Conservation (phyloP, 1,140 invertebrate species). For the Coenobita brevimanus region DNA sequence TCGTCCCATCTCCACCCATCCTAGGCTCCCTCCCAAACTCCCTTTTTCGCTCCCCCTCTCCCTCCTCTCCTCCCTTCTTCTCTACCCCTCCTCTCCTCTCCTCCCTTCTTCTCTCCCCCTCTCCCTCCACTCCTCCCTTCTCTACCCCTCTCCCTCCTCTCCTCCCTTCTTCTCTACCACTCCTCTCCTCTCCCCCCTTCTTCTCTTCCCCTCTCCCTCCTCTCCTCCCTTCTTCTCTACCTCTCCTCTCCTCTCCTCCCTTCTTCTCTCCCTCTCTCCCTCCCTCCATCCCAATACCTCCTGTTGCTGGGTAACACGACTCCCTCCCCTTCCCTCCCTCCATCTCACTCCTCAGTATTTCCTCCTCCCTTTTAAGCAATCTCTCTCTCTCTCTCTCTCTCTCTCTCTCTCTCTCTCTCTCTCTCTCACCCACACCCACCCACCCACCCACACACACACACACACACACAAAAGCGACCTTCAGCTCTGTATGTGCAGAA, state of each 20-base stretch:
- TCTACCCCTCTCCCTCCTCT: too few species aligned
- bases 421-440: neutral
- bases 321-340: neutral
- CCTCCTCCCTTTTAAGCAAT: neutral
- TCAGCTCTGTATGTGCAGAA: too few species aligned
- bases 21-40: too few species aligned
- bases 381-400: too few species aligned
- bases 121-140: too few species aligned
- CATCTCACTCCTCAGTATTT: neutral
- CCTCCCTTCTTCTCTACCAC: neutral
- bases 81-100: neutral
- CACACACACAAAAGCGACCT: too few species aligned
- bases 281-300: neutral
- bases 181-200: neutral
- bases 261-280: neutral
- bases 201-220: neutral
- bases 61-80: neutral
- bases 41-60: too few species aligned
- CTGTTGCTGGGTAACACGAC: neutral
- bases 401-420: conserved; percentile 19
- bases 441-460: neutral
- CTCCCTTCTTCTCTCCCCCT: neutral
- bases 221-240: neutral
- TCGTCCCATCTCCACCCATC: neutral
- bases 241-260: neutral